These are phyloP conservation scores for Probaryconus sp. DNA, from an alignment of 1,140 invertebrate genomes.

Conservation along the genomic window DNA sequence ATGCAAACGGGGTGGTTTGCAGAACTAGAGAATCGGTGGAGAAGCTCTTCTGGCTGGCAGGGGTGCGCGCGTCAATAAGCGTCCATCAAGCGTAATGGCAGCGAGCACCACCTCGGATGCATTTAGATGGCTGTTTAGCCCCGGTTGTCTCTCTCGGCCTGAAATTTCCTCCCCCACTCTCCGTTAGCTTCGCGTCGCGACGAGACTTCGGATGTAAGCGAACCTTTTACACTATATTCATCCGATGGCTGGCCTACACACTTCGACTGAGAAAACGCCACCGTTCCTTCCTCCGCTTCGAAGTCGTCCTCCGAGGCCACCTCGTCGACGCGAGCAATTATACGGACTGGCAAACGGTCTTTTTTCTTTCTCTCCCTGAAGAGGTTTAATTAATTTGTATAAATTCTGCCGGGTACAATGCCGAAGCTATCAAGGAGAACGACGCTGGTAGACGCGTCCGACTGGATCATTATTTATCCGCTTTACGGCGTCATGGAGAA, in stretches of 20 bases:
- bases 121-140: constrained; percentile 80
- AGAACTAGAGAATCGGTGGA: constrained; percentile 65
- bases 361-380: constrained; percentile 26
- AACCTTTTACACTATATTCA: constrained; percentile 45
- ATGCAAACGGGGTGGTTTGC: constrained; percentile 53
- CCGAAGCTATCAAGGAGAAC: constrained; percentile 51
- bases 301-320: constrained; percentile 36
- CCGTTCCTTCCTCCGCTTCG: no score
- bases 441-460: constrained; percentile 36
- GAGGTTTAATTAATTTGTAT: constrained; percentile 59
- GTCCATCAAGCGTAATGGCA: constrained; percentile 79
- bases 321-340: constrained; percentile 50
- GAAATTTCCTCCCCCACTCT: constrained; percentile 33
- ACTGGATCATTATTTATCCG: constrained; percentile 56
- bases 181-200: constrained; percentile 6
- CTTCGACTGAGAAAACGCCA: constrained; percentile 32
- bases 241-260: constrained; percentile 9
- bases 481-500: constrained; percentile 54
- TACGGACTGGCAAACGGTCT: constrained; percentile 34
- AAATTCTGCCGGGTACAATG: constrained; percentile 47
- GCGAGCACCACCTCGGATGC: constrained; percentile 78
- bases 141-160: constrained; percentile 62
- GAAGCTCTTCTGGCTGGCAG: constrained; percentile 68
- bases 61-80: constrained; percentile 78
- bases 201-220: constrained; percentile 33